Evolutionary conservation across 2,888 invertebrate species (phyloP).

Genomic region (Fissipunctia ypsillon): DNA sequence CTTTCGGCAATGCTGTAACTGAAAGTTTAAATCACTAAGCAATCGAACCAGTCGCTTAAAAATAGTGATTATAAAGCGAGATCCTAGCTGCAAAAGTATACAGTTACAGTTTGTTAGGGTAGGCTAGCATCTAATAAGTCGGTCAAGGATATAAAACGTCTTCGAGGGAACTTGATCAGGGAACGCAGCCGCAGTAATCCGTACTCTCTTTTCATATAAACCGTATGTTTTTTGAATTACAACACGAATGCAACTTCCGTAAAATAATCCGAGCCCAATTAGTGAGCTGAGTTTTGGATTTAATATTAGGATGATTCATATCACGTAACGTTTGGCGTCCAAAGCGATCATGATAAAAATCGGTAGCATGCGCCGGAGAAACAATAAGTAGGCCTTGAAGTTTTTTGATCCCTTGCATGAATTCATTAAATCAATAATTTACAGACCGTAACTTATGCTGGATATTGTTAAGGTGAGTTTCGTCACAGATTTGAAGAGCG

Average conservation of each 20-base stretch:
- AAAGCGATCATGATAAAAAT: constrained; percentile 29
- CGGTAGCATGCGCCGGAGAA: constrained; percentile 23
- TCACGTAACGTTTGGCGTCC: constrained; percentile 15
- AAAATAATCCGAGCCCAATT: constrained; percentile 30
- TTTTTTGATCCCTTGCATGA: constrained; percentile 43
- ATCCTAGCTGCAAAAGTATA: background rate
- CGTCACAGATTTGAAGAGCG: constrained; percentile 26
- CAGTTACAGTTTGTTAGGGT: background rate
- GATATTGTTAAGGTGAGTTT: constrained; percentile 27
- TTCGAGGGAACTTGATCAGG: background rate
- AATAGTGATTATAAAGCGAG: background rate
- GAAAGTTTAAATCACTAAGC: background rate
- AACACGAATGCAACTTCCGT: constrained; percentile 14
- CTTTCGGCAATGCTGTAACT: background rate
- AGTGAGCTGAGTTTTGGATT: constrained; percentile 28
- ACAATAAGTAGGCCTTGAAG: constrained; percentile 40
- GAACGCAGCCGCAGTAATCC: background rate
- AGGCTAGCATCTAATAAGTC: background rate
- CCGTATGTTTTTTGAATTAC: background rate
- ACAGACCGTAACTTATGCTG: constrained; percentile 48
- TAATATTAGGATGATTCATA: constrained; percentile 26
- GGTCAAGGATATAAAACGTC: constrained; percentile 8
- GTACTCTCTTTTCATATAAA: background rate
- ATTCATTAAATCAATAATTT: constrained; percentile 47
- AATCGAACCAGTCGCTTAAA: background rate